Base-by-base conservation (phyloP, 2,797 vertebrate species). In the Neomorphus geoffroyi region DNA sequence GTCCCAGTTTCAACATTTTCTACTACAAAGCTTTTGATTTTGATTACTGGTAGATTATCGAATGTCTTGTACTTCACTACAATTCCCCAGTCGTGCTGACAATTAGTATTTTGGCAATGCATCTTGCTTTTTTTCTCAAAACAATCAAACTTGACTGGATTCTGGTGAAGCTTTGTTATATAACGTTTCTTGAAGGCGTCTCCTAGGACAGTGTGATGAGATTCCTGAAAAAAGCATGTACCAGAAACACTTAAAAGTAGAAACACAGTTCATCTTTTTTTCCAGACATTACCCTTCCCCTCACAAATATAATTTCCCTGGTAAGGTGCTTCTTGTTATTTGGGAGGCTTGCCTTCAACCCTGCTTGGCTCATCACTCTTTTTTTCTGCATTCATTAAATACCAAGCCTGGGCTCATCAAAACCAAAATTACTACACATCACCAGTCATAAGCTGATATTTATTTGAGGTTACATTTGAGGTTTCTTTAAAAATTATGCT, bases 1-100 rank as follows among this genome's bases (percentile, higher is more conserved):
- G 13, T 30, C 43, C 96, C 94, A 27, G 97, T 98, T 50, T 37
- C 72, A 69, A 85, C 7, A 2, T 98, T 91, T 57, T 98, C 85
- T 23, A 98, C 93, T 18, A 98, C 97, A 88, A 98, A 98, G 88
- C 98, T 98, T 54, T 97, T 96, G 5, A 98, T 98, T 97, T 98
- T 98, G 87, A 98, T 96, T 30, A 98, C 69, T 21, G 98, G 98
- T 71, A 98, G 96, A 26, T 98, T 64, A 73, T 97, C 94, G 56
- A 97, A 97, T 37, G 21, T 80, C 71, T 80, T 97, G 79, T 98
- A 98, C 62, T 83, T 98, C 83, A 96, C 96, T 18, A 46, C 75
- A 53, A 98, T 97, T 28, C 98, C 98, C 98, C 98, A 98, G 62
- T 98, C 98, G 2, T 97, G 80, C 26, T 92, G 61, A 64, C 98